Percentiles rank a stretch among this genome's conserved stretches.
These are phyloP conservation scores for Drosophila pegasa DNA, from an alignment of 2,888 invertebrate species.

Conservation along the genomic window DNA sequence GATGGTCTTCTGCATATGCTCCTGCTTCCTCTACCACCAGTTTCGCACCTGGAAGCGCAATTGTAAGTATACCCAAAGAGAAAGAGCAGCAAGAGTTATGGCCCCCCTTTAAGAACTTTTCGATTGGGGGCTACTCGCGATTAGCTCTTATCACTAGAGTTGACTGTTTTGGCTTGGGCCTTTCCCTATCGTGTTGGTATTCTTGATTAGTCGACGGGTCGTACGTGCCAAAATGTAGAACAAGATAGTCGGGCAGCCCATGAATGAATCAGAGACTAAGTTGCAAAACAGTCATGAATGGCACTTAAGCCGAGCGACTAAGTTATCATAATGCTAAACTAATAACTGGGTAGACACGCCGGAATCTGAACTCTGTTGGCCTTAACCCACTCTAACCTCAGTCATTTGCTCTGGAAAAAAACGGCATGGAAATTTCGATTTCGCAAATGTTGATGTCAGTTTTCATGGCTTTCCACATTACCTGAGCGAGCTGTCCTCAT, in stretches of 20 bases:
- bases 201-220: slow-evolving; percentile 9
- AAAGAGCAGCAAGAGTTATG: background rate
- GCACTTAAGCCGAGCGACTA: slow-evolving; percentile 1
- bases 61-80: slow-evolving; percentile 85
- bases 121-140: background rate
- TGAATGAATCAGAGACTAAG: slow-evolving; percentile 31
- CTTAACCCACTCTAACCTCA: background rate
- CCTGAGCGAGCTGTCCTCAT: background rate
- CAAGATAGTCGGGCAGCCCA: background rate
- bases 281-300: slow-evolving; percentile 15
- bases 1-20: slow-evolving; percentile 88
- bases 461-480: background rate
- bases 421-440: background rate
- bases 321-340: background rate
- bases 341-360: background rate
- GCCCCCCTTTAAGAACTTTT: background rate
- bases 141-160: slow-evolving; percentile 21
- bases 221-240: slow-evolving; percentile 40
- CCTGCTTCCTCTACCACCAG: slow-evolving; percentile 88
- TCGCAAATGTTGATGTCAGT: background rate
- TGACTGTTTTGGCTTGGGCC: background rate
- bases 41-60: slow-evolving; percentile 88
- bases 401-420: background rate
- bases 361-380: background rate
- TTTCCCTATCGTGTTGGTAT: background rate